A percentile compares a stretch with the other conserved stretches of the same genome.
phyloP scores from a whole-genome alignment of 1,140 invertebrate genomes.

The Oryzaephilus surinamensis region DNA sequence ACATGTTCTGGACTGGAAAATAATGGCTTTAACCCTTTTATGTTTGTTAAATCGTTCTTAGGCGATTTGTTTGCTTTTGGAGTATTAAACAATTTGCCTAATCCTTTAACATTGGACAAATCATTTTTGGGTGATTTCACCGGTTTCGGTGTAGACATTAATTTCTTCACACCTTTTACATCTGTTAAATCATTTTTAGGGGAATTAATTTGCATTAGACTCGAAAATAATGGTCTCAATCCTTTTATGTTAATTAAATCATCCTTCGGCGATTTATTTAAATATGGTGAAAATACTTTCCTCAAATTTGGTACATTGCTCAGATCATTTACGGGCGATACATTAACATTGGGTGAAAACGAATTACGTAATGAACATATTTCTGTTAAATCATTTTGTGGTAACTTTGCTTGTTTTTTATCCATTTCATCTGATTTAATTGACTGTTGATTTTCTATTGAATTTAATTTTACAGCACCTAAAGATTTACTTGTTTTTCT shows the following conservation, averaged over 20 bases:
- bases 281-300: conserved; percentile 10
- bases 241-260: conserved; percentile 26
- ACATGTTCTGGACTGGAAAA: conserved; percentile 20
- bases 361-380: no score
- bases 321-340: conserved; percentile 36
- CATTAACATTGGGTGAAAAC: conserved; percentile 9
- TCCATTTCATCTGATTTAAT: no score
- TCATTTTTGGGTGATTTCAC: conserved; percentile 35
- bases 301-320: conserved; percentile 32
- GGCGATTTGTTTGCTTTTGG: conserved; percentile 21
- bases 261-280: conserved; percentile 23
- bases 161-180: no score
- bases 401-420: conserved; percentile 15
- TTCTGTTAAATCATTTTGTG: conserved; percentile 24
- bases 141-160: not conserved
- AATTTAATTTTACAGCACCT: no score
- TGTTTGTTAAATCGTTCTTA: conserved; percentile 17
- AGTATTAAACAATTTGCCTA: conserved; percentile 13
- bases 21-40: conserved; percentile 33
- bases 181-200: conserved; percentile 25
- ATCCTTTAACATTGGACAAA: conserved; percentile 35
- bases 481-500: no score
- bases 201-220: conserved; percentile 14
- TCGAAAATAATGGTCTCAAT: conserved; percentile 31
- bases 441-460: no score